Base-by-base conservation (phyloP, 2,888 invertebrate species). In the Pseudococcus jackbeardsleyi region DNA sequence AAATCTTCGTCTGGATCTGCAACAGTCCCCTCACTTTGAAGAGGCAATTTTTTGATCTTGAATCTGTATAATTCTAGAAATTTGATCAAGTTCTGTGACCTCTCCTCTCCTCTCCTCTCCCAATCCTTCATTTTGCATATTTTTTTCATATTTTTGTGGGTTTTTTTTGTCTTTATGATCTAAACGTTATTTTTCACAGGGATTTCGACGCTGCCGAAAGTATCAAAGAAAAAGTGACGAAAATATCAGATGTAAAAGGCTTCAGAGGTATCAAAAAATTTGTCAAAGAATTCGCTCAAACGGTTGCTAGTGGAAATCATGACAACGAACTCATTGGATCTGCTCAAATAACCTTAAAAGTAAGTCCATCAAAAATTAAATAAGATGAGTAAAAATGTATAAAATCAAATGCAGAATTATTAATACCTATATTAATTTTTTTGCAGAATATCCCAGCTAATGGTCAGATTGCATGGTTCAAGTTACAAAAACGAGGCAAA, bases 281-380 rank as follows among this genome's bases (percentile, higher is more conserved):
- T 54, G 95, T 97, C 93, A 97, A 97, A 91, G 97, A 97, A 92
- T 96, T 97, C 89, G 96, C 96, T 0, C 95, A 98, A 19, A 98
- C 99, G 0, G 99, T 98, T 79, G 97, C 98, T 0, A 97, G 97
- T 0, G 96, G 99, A 90, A 97, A 95, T 93, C 97, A 95, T 92
- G 96, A 98, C 90, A 99, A 99, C 91, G 99, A 99, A 92, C 95
- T 99, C 89, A 96, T 99, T 89, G 99, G 99, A 0, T 95, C 95
- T 89, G 95, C 97, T 77, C 95, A 95, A 91, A 95, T 99, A 91
- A 95, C 96, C 17, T 92, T 99, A 6, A 96, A 96, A 92, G 97
- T 97, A 92, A 92, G 92, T 33, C 26, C 1, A 2, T 33, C 26
- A 33, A 33, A 39, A 22, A 33, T 90, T 88, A 79, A 85, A 68